phyloP scores from a whole-genome alignment of 2,888 invertebrate species.

The Limnephilus lunatus region DNA sequence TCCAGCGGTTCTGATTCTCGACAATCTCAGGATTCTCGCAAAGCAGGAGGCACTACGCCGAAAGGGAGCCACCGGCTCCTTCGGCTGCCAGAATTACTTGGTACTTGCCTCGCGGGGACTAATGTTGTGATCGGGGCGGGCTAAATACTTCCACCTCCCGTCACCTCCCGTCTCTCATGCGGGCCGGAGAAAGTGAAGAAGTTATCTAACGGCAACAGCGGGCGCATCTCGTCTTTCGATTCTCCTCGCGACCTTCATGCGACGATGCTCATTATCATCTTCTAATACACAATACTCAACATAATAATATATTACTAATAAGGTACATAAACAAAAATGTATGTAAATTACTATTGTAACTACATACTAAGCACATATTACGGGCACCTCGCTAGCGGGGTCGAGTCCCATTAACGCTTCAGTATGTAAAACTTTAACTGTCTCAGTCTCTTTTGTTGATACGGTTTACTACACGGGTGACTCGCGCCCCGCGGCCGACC shows the following conservation, averaged over 20 bases:
- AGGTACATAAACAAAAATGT: not conserved
- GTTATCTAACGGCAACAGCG: not conserved
- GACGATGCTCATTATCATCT: not conserved
- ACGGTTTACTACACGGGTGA: not conserved
- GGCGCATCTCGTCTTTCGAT: not conserved
- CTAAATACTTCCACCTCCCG: not conserved
- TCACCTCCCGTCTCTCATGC: not conserved
- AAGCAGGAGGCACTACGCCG: not conserved
- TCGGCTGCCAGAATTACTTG: not conserved
- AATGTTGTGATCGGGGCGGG: conserved; percentile 6
- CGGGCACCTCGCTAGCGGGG: not conserved
- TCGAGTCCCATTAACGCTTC: not conserved
- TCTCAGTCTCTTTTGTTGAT: not conserved
- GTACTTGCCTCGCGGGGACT: conserved; percentile 4
- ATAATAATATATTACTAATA: not conserved
- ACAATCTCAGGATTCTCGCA: not conserved
- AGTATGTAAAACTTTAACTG: not conserved
- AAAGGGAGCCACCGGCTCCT: not conserved
- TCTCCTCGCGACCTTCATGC: not conserved
- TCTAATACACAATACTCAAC: not conserved
- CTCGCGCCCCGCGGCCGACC: conserved; percentile 14
- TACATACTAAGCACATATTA: not conserved
- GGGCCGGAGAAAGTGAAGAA: not conserved
- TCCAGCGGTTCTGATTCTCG: not conserved
- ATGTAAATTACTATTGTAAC: not conserved